These are phyloP conservation scores for Brachionus rotundiformis DNA, from an alignment of 1,140 invertebrate genomes.

Conservation along the genomic window DNA sequence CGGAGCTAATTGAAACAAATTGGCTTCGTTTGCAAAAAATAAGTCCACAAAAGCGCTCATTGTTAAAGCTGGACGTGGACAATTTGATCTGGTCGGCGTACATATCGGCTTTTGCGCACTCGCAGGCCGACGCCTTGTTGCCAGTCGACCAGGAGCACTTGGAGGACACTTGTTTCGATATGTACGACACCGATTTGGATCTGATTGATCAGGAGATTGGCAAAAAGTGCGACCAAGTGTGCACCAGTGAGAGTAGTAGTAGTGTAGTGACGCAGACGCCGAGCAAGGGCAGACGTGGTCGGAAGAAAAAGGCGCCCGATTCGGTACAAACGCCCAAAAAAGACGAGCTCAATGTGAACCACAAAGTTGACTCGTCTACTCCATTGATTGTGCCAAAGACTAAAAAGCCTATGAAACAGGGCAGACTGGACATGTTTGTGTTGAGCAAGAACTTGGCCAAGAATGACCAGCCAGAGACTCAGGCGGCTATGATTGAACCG, in stretches of 20 bases:
- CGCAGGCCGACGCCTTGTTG: not conserved
- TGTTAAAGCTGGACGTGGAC: not conserved
- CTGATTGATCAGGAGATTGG: not conserved
- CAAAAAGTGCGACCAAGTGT: not conserved
- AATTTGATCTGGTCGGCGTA: conserved; percentile 36
- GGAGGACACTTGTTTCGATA: not conserved
- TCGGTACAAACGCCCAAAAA: not conserved
- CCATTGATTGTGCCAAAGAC: not conserved
- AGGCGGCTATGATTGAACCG: no score
- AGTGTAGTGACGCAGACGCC: not conserved
- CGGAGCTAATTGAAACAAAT: not conserved
- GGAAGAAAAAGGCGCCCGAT: not conserved
- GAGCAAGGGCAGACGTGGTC: not conserved
- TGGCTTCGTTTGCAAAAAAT: not conserved
- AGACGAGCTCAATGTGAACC: not conserved
- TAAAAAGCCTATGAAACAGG: not conserved
- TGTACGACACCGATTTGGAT: not conserved
- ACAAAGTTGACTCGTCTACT: not conserved
- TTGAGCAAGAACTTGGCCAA: not conserved
- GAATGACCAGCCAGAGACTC: not conserved
- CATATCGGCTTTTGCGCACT: conserved; percentile 1
- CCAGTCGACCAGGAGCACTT: no score
- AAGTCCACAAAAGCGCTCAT: not conserved
- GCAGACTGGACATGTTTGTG: not conserved
- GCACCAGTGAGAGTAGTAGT: not conserved